Conservation (phyloP, 2,797 vertebrate species). For the Pelobates cultripes region DNA sequence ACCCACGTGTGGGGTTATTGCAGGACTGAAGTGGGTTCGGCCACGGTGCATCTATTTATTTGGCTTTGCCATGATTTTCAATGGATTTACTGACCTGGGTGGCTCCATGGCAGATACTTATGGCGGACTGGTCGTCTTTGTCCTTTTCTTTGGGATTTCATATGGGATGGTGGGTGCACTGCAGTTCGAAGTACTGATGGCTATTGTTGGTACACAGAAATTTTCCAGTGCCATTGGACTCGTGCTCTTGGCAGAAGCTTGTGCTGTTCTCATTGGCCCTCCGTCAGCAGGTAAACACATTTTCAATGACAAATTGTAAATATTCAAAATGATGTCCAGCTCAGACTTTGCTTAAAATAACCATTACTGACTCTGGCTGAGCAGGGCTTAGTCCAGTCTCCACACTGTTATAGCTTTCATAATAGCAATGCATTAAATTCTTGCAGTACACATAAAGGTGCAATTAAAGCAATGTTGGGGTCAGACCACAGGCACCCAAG, state of each 20-base stretch:
- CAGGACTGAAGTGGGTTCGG: conserved; percentile 85
- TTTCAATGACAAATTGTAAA: too few species aligned
- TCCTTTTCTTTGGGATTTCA: conserved; percentile 94
- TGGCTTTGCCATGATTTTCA: conserved; percentile 92
- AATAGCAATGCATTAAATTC: too few species aligned
- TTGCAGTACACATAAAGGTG: too few species aligned
- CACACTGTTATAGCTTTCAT: too few species aligned
- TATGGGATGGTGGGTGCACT: conserved; percentile 97
- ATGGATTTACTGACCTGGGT: conserved; percentile 87
- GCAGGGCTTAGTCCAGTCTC: too few species aligned
- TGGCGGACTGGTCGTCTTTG: conserved; percentile 82
- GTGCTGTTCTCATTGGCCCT: conserved; percentile 91
- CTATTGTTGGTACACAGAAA: conserved; percentile 89
- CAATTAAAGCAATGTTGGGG: too few species aligned
- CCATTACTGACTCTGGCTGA: too few species aligned
- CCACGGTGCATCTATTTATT: conserved; percentile 91
- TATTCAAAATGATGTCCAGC: too few species aligned
- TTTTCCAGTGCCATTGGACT: conserved; percentile 95
- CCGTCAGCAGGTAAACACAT: conserved; percentile 82
- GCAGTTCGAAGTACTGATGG: conserved; percentile 97
- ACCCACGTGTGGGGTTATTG: conserved; percentile 85
- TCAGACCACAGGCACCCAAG: too few species aligned
- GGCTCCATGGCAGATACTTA: conserved; percentile 82
- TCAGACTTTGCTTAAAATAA: too few species aligned
- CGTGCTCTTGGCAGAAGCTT: conserved; percentile 90